These are phyloP conservation scores for Stenodera caucasica DNA, from an alignment of 2,888 invertebrate species.

Conservation along the genomic window DNA sequence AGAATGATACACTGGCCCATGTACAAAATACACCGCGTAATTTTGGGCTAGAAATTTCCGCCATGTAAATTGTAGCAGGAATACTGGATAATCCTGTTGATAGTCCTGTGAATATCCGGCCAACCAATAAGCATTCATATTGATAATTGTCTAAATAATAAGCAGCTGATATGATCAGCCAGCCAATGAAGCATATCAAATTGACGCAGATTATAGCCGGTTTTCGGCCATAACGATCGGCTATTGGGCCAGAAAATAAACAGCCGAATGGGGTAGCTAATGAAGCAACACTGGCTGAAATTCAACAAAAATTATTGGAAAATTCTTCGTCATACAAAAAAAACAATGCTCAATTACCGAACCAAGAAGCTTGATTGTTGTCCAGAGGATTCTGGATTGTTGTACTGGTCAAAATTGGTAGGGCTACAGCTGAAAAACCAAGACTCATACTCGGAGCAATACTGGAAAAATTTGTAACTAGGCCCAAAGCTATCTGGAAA, in stretches of 20 bases:
- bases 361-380: slow-evolving; percentile 59
- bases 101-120: slow-evolving; percentile 56
- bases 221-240: slow-evolving; percentile 60
- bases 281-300: slow-evolving; percentile 60
- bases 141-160: slow-evolving; percentile 41
- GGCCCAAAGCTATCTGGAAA: slow-evolving; percentile 57
- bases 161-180: slow-evolving; percentile 58
- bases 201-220: slow-evolving; percentile 57
- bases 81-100: slow-evolving; percentile 60
- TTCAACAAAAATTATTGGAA: slow-evolving; percentile 22
- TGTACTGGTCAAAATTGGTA: slow-evolving; percentile 53
- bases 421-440: slow-evolving; percentile 61
- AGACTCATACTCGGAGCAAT: slow-evolving; percentile 62
- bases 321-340: neutral
- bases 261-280: slow-evolving; percentile 61
- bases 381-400: slow-evolving; percentile 49
- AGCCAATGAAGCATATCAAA: slow-evolving; percentile 57
- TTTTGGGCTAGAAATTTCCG: slow-evolving; percentile 57
- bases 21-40: slow-evolving; percentile 59
- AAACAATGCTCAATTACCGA: slow-evolving; percentile 53
- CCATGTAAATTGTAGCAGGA: slow-evolving; percentile 61
- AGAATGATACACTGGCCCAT: slow-evolving; percentile 60
- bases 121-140: slow-evolving; percentile 54
- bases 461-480: slow-evolving; percentile 58
- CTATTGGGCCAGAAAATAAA: slow-evolving; percentile 57